Base-by-base conservation (phyloP, 2,797 vertebrate species). In the Adelosebastes latens region DNA sequence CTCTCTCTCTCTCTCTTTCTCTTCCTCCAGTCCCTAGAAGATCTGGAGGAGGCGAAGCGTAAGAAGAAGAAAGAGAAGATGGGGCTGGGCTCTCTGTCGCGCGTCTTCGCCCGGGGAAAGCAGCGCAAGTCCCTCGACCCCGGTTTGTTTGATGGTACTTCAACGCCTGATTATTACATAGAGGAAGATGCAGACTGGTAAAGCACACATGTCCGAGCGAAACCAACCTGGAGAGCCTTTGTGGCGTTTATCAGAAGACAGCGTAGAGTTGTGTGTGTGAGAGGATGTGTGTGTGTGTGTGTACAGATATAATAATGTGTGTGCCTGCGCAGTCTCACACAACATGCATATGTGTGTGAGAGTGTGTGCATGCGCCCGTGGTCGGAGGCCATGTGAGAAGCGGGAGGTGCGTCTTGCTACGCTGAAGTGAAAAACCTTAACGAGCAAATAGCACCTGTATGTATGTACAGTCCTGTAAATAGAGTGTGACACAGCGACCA, bases 41-140 rank as follows among this genome's bases (percentile, higher is more conserved):
- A 99, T 93, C 96, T 99, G 92, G 98, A 99, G 95, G 98, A 99
- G 96, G 98, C 98, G 96, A 99, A 99, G 95, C 96, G 98, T 95
- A 98, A 99, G 95, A 99, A 99, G 95, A 99, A 99, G 95, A 99
- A 99, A 92, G 99, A 99, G 93, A 99, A 99, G 93, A 98, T 99
- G 96, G 97, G 98, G 6, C 95, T 99, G 25, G 98, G 99, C 77
- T 99, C 99, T 83, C 96, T 99, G 95, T 99, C 98, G 2, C 97
- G 98, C 5, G 98, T 99, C 85, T 99, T 99, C 8, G 97, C 98
- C 89, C 96, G 98, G 85, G 98, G 98, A 65, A 99, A 99, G 93
- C 98, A 99, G 81, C 97, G 98, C 94, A 99, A 99, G 88, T 99
- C 98, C 79, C 95, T 99, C 61, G 98, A 99, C 88, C 98, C 98